These are phyloP conservation scores for Drosophila equinoxialis DNA, from an alignment of 1,140 invertebrate genomes.

Conservation along the genomic window DNA sequence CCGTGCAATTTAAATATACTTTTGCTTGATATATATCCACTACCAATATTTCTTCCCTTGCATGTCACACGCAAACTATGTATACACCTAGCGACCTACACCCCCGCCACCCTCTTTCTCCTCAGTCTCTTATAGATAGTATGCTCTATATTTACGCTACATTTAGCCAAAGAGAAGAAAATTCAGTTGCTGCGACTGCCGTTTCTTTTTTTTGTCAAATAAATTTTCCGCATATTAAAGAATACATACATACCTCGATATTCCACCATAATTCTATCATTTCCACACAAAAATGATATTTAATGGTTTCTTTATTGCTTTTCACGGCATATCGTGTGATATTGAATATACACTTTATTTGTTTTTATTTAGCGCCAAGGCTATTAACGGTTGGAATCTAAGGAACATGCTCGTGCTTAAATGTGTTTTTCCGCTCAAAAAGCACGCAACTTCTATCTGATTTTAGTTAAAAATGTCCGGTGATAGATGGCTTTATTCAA, in stretches of 20 bases:
- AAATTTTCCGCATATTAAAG: constrained; percentile 43
- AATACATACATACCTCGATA: constrained; percentile 2
- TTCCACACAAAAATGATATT: constrained; percentile 54
- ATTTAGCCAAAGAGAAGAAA: constrained; percentile 49
- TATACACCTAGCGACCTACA: not conserved
- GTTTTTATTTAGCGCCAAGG: constrained; percentile 33
- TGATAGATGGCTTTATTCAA: no score
- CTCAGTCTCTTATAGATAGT: constrained; percentile 30
- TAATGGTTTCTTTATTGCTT: constrained; percentile 67
- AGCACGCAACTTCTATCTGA: no score
- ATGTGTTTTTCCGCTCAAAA: no score
- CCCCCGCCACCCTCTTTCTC: not conserved
- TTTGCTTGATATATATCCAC: constrained; percentile 36
- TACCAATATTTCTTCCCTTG: constrained; percentile 35
- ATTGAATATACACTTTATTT: constrained; percentile 32
- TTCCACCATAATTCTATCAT: constrained; percentile 42
- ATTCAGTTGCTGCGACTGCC: constrained; percentile 17
- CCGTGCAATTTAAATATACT: constrained; percentile 58
- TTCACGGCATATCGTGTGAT: constrained; percentile 46
- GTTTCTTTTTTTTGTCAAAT: constrained; percentile 21
- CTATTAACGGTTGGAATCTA: constrained; percentile 58
- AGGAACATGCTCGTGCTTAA: not conserved
- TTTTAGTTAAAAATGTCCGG: no score
- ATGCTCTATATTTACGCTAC: constrained; percentile 70
- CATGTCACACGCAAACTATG: constrained; percentile 69